A percentile compares a stretch with the other conserved stretches of the same genome.
These are phyloP conservation scores for Arctocebus calabarensis DNA, from an alignment of 2,797 vertebrate species.

Conservation along the genomic window DNA sequence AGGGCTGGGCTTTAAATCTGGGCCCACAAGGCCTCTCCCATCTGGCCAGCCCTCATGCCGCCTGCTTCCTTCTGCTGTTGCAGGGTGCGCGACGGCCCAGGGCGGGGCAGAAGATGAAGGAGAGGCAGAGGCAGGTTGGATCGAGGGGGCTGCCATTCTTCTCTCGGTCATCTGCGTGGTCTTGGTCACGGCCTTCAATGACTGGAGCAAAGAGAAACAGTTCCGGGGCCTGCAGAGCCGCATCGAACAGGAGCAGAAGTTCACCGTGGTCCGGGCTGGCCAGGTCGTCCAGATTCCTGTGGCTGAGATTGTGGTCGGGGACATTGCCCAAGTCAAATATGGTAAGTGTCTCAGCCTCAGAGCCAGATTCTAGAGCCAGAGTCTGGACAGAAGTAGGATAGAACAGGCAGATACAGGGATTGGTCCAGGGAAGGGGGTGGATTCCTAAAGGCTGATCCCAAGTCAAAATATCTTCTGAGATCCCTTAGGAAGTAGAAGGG, in stretches of 20 bases:
- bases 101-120: slow-evolving; percentile 94
- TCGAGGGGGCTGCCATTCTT: slow-evolving; percentile 97
- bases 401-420: background rate
- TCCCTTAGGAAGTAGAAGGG: background rate
- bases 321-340: slow-evolving; percentile 98
- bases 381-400: background rate
- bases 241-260: slow-evolving; percentile 99
- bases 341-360: slow-evolving; percentile 87
- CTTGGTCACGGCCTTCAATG: slow-evolving; percentile 98
- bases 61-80: background rate
- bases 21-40: background rate
- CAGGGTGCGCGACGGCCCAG: slow-evolving; percentile 92
- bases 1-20: background rate
- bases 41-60: rapidly evolving
- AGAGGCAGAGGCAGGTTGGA: slow-evolving; percentile 97
- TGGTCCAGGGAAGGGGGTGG: background rate
- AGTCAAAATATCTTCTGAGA: background rate
- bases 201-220: slow-evolving; percentile 99
- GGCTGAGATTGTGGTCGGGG: slow-evolving; percentile 96
- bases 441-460: background rate
- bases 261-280: slow-evolving; percentile 94
- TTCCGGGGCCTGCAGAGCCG: slow-evolving; percentile 98
- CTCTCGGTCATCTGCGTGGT: slow-evolving; percentile 98
- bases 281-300: slow-evolving; percentile 97
- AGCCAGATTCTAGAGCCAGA: background rate